A percentile compares a stretch with the other conserved stretches of the same genome.
phyloP scores from a whole-genome alignment of 2,113 vertebrate species.

The Dascyllus trimaculatus region DNA sequence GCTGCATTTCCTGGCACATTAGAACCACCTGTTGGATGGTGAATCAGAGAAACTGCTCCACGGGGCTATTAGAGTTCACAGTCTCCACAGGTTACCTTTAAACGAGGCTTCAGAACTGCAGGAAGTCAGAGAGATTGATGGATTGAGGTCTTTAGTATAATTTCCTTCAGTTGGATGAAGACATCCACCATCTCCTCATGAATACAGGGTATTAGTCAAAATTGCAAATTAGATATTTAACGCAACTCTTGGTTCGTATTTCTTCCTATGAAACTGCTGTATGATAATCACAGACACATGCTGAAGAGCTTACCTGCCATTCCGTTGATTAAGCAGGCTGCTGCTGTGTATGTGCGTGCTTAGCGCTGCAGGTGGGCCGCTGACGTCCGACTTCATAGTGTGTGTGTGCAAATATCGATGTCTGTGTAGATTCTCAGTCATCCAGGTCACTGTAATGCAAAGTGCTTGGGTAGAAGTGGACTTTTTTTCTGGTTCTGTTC shows the following conservation, averaged over 20 bases:
- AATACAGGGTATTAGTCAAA: constrained; percentile 59
- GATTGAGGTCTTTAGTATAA: neutral
- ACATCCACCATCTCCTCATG: neutral
- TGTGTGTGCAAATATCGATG: neutral
- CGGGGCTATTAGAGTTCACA: neutral
- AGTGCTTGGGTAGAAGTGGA: no score
- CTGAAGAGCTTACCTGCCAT: constrained; percentile 4
- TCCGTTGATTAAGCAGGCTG: neutral
- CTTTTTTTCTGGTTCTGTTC: no score
- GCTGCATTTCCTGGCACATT: neutral
- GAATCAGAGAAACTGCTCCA: neutral
- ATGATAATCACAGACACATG: constrained; percentile 43
- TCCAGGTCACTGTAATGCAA: no score
- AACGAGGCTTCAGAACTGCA: constrained; percentile 16
- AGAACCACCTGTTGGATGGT: neutral
- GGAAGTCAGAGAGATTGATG: neutral
- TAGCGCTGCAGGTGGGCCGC: neutral
- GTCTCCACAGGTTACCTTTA: constrained; percentile 30
- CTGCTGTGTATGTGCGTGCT: constrained; percentile 3
- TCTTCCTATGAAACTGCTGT: constrained; percentile 40
- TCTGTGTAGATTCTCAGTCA: no score
- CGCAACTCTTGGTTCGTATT: neutral
- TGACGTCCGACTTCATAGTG: neutral
- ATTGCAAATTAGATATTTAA: constrained; percentile 15
- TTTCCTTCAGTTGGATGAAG: neutral